Evolutionary conservation across 2,888 invertebrate species (phyloP), one percentile per base, ranked within the genome.

Genomic region (Rhorus exstirpatorius): DNA sequence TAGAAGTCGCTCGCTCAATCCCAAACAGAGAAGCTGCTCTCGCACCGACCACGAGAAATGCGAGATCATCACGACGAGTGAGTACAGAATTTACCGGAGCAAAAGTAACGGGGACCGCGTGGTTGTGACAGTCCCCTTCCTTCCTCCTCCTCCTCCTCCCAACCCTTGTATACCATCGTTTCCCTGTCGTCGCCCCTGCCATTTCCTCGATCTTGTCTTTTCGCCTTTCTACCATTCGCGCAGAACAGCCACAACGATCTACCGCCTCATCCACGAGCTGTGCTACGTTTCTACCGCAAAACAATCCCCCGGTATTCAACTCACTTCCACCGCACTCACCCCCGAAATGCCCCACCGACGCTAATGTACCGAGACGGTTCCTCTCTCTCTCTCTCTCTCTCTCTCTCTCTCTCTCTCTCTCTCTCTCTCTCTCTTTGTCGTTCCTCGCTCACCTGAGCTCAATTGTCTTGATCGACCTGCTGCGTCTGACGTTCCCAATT

Each of bases 71-170:
- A 35, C 83, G 83, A 82, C 81, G 84, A 84, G 85, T 68, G 84
- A 83, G 84, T 81, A 84, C 74, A 79, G 83, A 84, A 86, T 83
- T 85, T 86, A 85, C 76, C 86, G 84, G 83, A 85, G 86, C 86
- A 89, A 89, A 91, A 90, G 89, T 91, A 91, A 91, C 89, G 87
- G 89, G 79, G 65, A 75, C 80, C 78, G 86, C 86, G 84, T 89
- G 89, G 82, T 85, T 83, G 85, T 87, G 89, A 89, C 89, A 87
- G 87, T 84, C 63, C n/a, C 55, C 63, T 44, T 61, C 19, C 53
- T 26, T n/a, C n/a, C n/a, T n/a, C n/a, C n/a, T n/a, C n/a, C n/a
- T n/a, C 93, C 93, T 93, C 93, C 93, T 86, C 92, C 86, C 3
- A 8, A 19, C 46, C 49, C 46, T 84, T 86, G 90, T 92, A 85